These are phyloP conservation scores for Lanius collurio DNA, from an alignment of 2,113 vertebrate species.

Conservation along the genomic window DNA sequence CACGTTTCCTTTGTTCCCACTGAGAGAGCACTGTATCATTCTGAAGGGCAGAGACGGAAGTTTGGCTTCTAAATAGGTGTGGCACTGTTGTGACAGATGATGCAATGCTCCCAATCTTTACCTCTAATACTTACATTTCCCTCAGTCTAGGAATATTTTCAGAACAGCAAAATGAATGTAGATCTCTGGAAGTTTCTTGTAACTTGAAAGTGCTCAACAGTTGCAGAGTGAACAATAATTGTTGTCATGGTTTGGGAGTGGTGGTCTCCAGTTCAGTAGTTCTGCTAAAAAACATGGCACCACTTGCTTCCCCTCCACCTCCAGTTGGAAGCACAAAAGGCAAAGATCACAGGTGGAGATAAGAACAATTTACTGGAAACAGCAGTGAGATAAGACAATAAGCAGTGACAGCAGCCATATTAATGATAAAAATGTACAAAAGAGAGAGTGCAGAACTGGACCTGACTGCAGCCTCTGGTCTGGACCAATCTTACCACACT, in stretches of 20 bases:
- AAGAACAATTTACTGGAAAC: neutral
- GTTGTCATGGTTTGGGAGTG: neutral
- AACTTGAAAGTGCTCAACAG: neutral
- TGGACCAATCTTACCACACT: neutral
- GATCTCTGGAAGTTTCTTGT: neutral
- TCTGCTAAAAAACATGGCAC: neutral
- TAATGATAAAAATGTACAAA: neutral
- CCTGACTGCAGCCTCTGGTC: accelerated
- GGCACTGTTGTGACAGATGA: neutral
- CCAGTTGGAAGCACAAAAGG: neutral
- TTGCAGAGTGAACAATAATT: neutral
- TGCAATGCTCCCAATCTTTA: neutral
- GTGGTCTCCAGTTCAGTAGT: neutral
- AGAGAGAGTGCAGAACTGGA: neutral
- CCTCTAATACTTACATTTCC: neutral
- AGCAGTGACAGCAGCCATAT: neutral
- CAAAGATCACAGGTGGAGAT: neutral
- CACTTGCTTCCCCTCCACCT: neutral
- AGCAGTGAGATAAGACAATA: neutral
- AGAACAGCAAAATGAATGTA: neutral
- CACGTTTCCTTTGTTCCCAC: neutral
- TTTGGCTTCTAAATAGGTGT: neutral
- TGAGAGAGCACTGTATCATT: neutral
- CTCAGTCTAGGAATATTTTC: neutral
- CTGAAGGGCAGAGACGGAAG: neutral